Base-by-base conservation (phyloP, 2,797 vertebrate species). In the Synaphobranchus kaupii region DNA sequence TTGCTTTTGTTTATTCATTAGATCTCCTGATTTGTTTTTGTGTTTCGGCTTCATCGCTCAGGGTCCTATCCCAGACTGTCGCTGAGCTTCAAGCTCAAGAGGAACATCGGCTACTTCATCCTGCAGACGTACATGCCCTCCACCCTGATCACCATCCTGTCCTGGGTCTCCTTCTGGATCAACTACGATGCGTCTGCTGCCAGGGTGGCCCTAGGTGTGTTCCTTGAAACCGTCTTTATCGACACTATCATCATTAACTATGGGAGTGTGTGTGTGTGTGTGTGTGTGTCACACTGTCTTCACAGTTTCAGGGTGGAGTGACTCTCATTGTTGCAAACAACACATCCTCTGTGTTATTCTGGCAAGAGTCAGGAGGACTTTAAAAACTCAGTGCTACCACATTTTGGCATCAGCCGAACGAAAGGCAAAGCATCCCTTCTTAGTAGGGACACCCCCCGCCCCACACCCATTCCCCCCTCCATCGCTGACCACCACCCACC, bases 61-160 rank as follows among this genome's bases (percentile, higher is more conserved):
- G 98, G 98, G 86, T 97, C 97, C 10, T 98, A 98, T 92, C 98
- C 98, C 88, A 96, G 97, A 86, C 93, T 99, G 86, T 99, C 98
- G 34, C 94, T 98, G 90, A 99, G 97, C 93, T 99, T 99, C 93
- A 97, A 96, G 84, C 96, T 99, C 83, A 99, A 98, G 93, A 97
- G 98, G 93, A 99, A 99, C 92, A 99, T 98, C 20, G 98, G 98
- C 71, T 99, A 98, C 93, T 99, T 99, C 95, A 98, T 99, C 94
- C 93, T 99, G 89, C 98, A 99, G 93, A 99, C 98, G 84, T 98
- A 98, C 88, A 98, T 98, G 98, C 98, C 98, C 90, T 99, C 97
- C 89, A 98, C 95, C 0, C 92, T 98, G 92, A 99, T 98, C 93
- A 99, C 98, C 92, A 97, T 98, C 94, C 95, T 98, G 54, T 98